These are phyloP conservation scores for Chaitophorus viminalis DNA, from an alignment of 2,888 invertebrate genomes.

Conservation along the genomic window DNA sequence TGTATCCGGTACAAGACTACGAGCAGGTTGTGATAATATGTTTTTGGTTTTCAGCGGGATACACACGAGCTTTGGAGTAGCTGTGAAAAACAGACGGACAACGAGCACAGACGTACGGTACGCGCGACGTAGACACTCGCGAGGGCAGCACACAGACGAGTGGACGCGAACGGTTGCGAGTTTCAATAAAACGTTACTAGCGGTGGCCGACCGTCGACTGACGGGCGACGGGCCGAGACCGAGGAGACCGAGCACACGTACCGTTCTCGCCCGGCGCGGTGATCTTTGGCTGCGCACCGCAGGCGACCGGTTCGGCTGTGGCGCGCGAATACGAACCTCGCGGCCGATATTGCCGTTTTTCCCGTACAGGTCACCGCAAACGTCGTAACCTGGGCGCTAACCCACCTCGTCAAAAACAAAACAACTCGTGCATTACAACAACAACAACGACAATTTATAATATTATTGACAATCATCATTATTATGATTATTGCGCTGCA, in stretches of 20 bases:
- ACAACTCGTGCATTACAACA: background rate
- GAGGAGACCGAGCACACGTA: background rate
- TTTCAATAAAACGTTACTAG: too few relatives aligned
- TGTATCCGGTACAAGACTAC: background rate
- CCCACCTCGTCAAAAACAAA: background rate
- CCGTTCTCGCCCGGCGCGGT: conserved; percentile 10
- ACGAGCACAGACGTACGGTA: background rate
- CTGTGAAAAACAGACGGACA: background rate
- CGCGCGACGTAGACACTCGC: background rate
- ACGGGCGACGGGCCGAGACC: background rate
- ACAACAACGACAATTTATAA: too few relatives aligned
- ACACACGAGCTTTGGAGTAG: background rate
- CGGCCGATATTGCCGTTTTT: conserved; percentile 11
- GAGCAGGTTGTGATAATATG: background rate
- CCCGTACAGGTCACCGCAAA: conserved; percentile 13
- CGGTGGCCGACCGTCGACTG: conserved; percentile 32
- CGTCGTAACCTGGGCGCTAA: background rate
- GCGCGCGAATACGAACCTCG: conserved; percentile 11
- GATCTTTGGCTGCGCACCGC: conserved; percentile 41
- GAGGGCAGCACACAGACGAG: background rate
- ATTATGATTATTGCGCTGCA: background rate
- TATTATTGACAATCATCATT: too few relatives aligned
- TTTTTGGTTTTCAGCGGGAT: too few relatives aligned
- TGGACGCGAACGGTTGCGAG: background rate
- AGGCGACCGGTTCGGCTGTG: conserved; percentile 23